These are phyloP conservation scores for Gouania willdenowi DNA, from an alignment of 2,797 vertebrate genomes.

Conservation along the genomic window DNA sequence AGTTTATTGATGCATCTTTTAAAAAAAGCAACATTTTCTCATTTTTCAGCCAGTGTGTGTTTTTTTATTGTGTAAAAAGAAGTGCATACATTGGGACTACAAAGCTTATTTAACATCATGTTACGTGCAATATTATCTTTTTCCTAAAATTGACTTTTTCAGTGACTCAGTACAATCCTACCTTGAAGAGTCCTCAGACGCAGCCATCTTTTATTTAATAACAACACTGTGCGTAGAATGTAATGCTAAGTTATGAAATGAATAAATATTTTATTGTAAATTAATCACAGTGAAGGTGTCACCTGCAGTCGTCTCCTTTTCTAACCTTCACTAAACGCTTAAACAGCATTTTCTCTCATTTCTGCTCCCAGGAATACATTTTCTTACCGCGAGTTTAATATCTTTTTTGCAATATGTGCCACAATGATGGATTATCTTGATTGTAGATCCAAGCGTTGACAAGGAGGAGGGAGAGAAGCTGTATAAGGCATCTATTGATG, in stretches of 20 bases:
- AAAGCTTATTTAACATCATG: too few species aligned
- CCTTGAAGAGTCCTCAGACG: too few species aligned
- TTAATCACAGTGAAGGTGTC: slow-evolving; percentile 17
- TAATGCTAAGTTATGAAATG: background rate
- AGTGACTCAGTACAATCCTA: too few species aligned
- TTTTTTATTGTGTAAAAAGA: too few species aligned
- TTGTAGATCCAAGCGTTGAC: slow-evolving; percentile 66
- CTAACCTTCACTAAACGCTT: slow-evolving; percentile 68
- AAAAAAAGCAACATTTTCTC: too few species aligned
- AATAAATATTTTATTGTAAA: slow-evolving; percentile 13
- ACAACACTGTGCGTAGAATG: too few species aligned
- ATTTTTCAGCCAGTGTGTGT: too few species aligned
- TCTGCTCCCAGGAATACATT: slow-evolving; percentile 54
- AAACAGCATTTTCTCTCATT: slow-evolving; percentile 67
- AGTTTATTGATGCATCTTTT: too few species aligned
- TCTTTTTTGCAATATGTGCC: slow-evolving; percentile 69
- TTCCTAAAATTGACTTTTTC: too few species aligned
- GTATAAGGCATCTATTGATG: slow-evolving; percentile 39
- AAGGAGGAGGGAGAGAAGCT: slow-evolving; percentile 26
- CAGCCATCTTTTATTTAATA: too few species aligned
- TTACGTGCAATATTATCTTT: too few species aligned
- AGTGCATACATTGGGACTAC: too few species aligned
- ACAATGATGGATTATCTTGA: slow-evolving; percentile 76
- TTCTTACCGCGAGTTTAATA: slow-evolving; percentile 67
- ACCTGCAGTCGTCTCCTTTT: slow-evolving; percentile 43